These are phyloP conservation scores for Myopa tessellatipennis DNA, from an alignment of 2,888 invertebrate genomes.

Conservation along the genomic window DNA sequence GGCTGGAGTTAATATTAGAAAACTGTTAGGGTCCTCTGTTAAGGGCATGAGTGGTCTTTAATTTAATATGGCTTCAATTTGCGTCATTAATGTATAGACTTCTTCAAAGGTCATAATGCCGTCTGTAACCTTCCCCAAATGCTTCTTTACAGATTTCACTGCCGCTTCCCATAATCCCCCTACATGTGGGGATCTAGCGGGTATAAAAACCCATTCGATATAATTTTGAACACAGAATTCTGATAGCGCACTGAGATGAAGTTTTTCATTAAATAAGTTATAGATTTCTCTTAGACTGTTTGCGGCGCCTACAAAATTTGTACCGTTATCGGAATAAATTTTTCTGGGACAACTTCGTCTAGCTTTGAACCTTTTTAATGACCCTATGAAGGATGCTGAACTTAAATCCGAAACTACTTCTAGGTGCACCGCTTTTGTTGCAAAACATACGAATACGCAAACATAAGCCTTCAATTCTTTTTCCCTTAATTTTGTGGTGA, in stretches of 20 bases:
- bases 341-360: not conserved
- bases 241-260: not conserved
- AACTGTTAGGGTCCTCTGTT: not conserved
- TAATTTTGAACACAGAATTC: slow-evolving; percentile 5
- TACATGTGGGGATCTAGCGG: slow-evolving; percentile 23
- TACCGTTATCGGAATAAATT: slow-evolving; percentile 39
- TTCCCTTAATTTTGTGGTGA: too few relatives aligned
- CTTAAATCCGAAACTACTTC: slow-evolving; percentile 27
- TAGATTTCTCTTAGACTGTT: slow-evolving; percentile 34
- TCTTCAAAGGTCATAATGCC: slow-evolving; percentile 9
- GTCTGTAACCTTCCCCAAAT: slow-evolving; percentile 1
- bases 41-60: slow-evolving; percentile 36
- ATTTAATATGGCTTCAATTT: slow-evolving; percentile 31
- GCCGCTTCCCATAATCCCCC: slow-evolving; percentile 38
- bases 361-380: slow-evolving; percentile 36
- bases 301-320: slow-evolving; percentile 33
- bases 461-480: too few relatives aligned
- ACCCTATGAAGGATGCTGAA: slow-evolving; percentile 26
- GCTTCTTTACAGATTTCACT: slow-evolving; percentile 20
- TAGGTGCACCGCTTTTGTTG: slow-evolving; percentile 17
- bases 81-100: not conserved
- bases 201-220: slow-evolving; percentile 3
- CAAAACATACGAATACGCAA: not conserved
- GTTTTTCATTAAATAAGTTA: not conserved
- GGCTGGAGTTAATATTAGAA: slow-evolving; percentile 3